Conservation (phyloP, 2,797 vertebrate genomes). For the Gobionotothen gibberifrons region DNA sequence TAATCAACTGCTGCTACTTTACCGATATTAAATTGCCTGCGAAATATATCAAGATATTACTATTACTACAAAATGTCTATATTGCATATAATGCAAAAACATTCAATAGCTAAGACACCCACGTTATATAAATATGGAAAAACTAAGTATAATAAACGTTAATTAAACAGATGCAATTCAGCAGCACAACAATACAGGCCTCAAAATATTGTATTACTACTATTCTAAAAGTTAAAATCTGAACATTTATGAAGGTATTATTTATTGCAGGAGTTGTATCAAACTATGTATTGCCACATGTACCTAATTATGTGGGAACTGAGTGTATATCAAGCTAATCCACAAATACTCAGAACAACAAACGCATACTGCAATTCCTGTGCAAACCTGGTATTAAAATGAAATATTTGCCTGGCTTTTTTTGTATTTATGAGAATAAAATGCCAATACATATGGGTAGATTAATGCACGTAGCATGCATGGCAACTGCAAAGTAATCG, state of each 20-base stretch:
- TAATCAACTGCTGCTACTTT: not conserved
- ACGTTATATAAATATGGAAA: no score
- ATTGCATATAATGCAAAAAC: not conserved
- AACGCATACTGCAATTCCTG: not conserved
- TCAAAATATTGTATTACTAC: not conserved
- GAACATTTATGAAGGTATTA: not conserved
- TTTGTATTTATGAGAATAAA: constrained; percentile 2
- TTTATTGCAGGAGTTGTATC: not conserved
- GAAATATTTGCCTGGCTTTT: not conserved
- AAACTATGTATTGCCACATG: not conserved
- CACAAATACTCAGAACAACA: not conserved
- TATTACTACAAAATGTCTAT: not conserved
- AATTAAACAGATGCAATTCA: not conserved
- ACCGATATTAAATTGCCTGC: constrained; percentile 10
- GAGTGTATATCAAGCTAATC: not conserved
- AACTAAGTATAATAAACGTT: not conserved
- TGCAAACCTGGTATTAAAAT: constrained; percentile 1
- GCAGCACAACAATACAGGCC: not conserved
- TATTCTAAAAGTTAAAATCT: not conserved
- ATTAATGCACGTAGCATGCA: constrained; percentile 34
- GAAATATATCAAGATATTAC: not conserved
- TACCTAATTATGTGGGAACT: not conserved
- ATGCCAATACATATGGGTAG: not conserved
- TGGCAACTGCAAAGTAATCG: constrained; percentile 6
- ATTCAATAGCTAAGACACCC: not conserved